Evolutionary conservation across 2,888 invertebrate species (phyloP).

Genomic region (Penaeus monodon): DNA sequence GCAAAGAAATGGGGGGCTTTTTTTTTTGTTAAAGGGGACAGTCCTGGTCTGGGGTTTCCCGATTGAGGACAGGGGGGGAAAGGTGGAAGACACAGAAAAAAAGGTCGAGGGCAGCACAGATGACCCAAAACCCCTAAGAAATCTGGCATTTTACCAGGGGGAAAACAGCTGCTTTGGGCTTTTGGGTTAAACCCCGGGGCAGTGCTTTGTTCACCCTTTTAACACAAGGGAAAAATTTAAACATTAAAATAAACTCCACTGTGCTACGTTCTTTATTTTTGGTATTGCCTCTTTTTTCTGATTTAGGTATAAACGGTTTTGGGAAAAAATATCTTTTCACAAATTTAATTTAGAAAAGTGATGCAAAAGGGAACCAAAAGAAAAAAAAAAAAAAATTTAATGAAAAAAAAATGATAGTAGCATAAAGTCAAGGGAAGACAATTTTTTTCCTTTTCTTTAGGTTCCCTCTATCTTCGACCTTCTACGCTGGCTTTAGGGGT

Average conservation of each 20-base stretch:
- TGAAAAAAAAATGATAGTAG: slow-evolving; percentile 27
- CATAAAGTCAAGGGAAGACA: slow-evolving; percentile 63
- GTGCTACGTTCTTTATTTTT: too few relatives aligned
- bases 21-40: slow-evolving; percentile 43
- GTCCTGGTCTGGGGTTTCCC: slow-evolving; percentile 41
- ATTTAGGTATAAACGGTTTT: background rate
- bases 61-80: slow-evolving; percentile 44
- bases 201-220: slow-evolving; percentile 97
- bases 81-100: slow-evolving; percentile 54
- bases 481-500: slow-evolving; percentile 99
- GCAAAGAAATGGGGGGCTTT: slow-evolving; percentile 25
- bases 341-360: background rate
- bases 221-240: slow-evolving; percentile 32
- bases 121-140: slow-evolving; percentile 36
- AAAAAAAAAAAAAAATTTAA: slow-evolving; percentile 25
- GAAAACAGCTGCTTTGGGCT: slow-evolving; percentile 86
- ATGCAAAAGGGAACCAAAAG: slow-evolving; percentile 22
- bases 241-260: background rate
- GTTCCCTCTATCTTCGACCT: slow-evolving; percentile 99
- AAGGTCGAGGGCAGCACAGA: slow-evolving; percentile 48
- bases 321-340: background rate
- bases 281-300: background rate
- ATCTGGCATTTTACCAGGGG: slow-evolving; percentile 83
- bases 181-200: slow-evolving; percentile 99
- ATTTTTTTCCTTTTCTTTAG: slow-evolving; percentile 68